Evolutionary conservation across 2,888 invertebrate genomes (phyloP), one percentile per base, ranked within the genome.

Genomic region (Nemoura dubitans): DNA sequence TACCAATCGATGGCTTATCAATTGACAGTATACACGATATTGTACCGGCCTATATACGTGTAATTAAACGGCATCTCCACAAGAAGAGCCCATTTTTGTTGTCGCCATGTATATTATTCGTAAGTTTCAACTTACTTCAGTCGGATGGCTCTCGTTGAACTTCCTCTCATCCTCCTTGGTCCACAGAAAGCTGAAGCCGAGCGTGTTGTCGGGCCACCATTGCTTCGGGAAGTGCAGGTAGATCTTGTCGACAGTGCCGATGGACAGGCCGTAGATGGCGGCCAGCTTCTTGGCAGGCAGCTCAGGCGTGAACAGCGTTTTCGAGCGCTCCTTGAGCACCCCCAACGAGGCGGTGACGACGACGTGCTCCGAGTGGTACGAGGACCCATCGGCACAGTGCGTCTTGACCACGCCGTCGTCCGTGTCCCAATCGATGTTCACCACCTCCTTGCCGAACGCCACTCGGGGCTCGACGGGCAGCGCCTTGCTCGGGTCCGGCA

Each of bases 261-360:
- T 94, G 0, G 94, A 93, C 81, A 95, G 90, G 26, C 92, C 92
- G 90, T 94, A 89, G 83, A 95, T 95, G 0, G 93, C 92, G 16
- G 91, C 91, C 0, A 92, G 88, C 91, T 95, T 95, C 1, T 90
- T 89, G 16, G 90, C 87, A 0, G 95, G 93, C 76, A 95, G 90
- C 0, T 91, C 89, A 0, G 95, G 95, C 3, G 90, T 89, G 89
- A 95, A 95, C 30, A 95, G 88, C 0, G 90, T 90, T 10, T 91
- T 88, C 87, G 93, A 91, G 86, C 93, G 91, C 28, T 93, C 93
- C 90, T 96, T 96, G 25, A 96, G 91, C 0, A 95, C 95, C 0
- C 96, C 96, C 0, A 96, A 90, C 0, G 96, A 95, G 0, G 94
- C 92, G 0, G 96, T 96, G 0, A 95, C 91, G 36, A 96, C 93